Percentiles rank a stretch among this genome's conserved stretches.
These are phyloP conservation scores for Tetheella fluctuosa DNA, from an alignment of 2,888 invertebrate genomes.

Conservation along the genomic window DNA sequence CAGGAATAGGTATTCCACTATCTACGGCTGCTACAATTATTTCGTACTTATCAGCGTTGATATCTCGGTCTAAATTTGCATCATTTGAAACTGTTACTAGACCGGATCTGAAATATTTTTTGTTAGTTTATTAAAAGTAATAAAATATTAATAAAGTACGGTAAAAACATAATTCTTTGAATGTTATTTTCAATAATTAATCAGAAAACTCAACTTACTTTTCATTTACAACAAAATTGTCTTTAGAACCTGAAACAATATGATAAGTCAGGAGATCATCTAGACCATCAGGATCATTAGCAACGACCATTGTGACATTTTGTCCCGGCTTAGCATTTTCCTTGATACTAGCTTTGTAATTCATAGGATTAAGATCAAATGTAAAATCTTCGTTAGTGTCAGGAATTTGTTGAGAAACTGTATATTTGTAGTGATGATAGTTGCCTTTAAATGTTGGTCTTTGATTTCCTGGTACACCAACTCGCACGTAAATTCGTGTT, in stretches of 20 bases:
- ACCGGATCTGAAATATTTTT: conserved; percentile 86
- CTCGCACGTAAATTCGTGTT: conserved; percentile 87
- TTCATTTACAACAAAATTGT: conserved; percentile 90
- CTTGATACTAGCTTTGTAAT: conserved; percentile 87
- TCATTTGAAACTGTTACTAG: conserved; percentile 89
- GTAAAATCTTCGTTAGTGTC: conserved; percentile 69
- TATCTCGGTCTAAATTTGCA: conserved; percentile 88
- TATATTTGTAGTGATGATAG: conserved; percentile 84
- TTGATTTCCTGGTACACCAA: conserved; percentile 91
- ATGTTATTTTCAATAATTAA: neutral
- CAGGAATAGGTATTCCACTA: conserved; percentile 88
- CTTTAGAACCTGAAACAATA: conserved; percentile 89
- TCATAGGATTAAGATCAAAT: conserved; percentile 86
- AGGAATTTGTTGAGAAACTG: conserved; percentile 57
- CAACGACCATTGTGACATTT: conserved; percentile 88
- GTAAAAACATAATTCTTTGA: too few relatives aligned
- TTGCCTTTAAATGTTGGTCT: conserved; percentile 91
- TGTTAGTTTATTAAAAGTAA: conserved; percentile 11
- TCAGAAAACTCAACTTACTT: conserved; percentile 72
- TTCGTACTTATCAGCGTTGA: conserved; percentile 87
- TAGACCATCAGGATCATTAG: conserved; percentile 91
- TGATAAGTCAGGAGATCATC: conserved; percentile 88
- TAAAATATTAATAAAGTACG: too few relatives aligned
- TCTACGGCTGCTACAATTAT: conserved; percentile 90
- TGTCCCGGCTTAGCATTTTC: conserved; percentile 89